These are phyloP conservation scores for Drosophila nannoptera DNA, from an alignment of 1,140 invertebrate genomes.

Conservation along the genomic window DNA sequence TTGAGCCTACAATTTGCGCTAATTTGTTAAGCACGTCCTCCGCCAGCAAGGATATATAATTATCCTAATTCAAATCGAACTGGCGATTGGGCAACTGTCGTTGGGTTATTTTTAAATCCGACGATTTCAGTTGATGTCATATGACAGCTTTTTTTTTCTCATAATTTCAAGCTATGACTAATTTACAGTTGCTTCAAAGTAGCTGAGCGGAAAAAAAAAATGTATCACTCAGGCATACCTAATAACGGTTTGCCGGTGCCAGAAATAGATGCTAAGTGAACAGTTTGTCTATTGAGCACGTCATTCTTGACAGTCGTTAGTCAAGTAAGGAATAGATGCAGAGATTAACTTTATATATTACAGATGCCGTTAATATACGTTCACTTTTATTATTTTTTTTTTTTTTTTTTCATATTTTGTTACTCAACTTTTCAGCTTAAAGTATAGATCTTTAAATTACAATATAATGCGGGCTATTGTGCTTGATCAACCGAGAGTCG, in stretches of 20 bases:
- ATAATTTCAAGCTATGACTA: background rate
- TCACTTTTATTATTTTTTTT: background rate
- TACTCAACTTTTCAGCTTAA: slow-evolving; percentile 38
- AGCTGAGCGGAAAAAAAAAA: background rate
- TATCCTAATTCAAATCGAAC: slow-evolving; percentile 14
- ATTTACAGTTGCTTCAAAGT: background rate
- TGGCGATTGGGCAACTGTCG: background rate
- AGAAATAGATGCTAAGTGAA: too few species aligned
- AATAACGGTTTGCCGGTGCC: too few species aligned
- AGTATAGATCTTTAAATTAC: slow-evolving; percentile 39
- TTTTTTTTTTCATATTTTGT: slow-evolving; percentile 41
- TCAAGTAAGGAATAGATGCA: too few species aligned
- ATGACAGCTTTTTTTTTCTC: background rate
- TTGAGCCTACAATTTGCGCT: slow-evolving; percentile 21
- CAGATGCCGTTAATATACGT: too few species aligned
- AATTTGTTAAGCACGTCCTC: slow-evolving; percentile 14
- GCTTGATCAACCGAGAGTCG: slow-evolving; percentile 10
- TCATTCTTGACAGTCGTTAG: too few species aligned
- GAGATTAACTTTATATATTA: too few species aligned
- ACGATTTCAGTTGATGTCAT: background rate
- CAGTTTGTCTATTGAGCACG: too few species aligned
- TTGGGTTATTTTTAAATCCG: background rate
- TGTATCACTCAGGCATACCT: too few species aligned
- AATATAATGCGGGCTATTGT: slow-evolving; percentile 22
- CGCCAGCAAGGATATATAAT: slow-evolving; percentile 2